Evolutionary conservation across 2,797 vertebrate species (phyloP).

Genomic region (Sebastes alutus): DNA sequence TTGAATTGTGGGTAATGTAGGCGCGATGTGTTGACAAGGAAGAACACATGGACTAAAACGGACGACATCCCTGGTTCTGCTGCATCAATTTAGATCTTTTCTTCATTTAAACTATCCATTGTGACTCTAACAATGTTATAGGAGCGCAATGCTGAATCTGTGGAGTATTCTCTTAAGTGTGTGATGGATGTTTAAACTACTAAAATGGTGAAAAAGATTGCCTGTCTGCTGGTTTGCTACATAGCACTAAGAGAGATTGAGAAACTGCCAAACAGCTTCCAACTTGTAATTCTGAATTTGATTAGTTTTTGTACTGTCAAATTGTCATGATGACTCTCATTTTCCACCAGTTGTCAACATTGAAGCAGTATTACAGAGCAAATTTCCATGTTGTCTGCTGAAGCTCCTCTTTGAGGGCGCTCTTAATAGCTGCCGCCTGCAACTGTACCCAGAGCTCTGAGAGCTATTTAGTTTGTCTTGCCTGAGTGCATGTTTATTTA

Average conservation of each 20-base stretch:
- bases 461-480: constrained; percentile 43
- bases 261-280: neutral
- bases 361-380: neutral
- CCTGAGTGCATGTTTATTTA: constrained; percentile 66
- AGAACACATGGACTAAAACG: neutral
- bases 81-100: neutral
- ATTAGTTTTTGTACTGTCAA: neutral
- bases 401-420: constrained; percentile 13
- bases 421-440: constrained; percentile 23
- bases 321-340: neutral
- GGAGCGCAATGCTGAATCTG: neutral
- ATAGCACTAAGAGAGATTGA: neutral
- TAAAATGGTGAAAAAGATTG: neutral
- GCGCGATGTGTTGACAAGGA: neutral
- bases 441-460: constrained; percentile 27
- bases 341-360: constrained; percentile 10
- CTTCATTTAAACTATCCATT: neutral
- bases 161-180: neutral
- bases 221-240: neutral
- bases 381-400: constrained; percentile 8
- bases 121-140: neutral
- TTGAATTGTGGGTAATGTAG: neutral
- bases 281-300: neutral
- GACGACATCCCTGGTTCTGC: neutral
- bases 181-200: neutral